Percentiles rank a stretch among this genome's conserved stretches.
Evolutionary conservation across 1,140 invertebrate species (phyloP).

Genomic region (Drosophila murphyi): DNA sequence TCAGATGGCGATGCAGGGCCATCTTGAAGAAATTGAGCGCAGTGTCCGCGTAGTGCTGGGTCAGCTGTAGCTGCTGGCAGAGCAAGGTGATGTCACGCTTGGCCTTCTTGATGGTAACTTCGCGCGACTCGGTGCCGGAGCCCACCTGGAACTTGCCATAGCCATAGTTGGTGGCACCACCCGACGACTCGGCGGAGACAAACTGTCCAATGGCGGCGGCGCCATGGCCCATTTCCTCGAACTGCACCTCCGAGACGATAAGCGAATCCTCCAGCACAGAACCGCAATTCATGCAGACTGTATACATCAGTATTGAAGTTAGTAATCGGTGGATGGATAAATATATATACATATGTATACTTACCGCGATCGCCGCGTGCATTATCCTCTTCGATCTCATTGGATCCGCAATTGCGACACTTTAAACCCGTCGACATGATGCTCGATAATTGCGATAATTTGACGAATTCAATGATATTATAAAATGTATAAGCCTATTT

Average conservation of each 20-base stretch:
- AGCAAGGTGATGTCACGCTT: conserved; percentile 91
- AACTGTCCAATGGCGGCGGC: conserved; percentile 96
- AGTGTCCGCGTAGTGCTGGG: conserved; percentile 96
- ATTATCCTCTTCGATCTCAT: conserved; percentile 97
- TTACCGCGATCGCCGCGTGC: conserved; percentile 91
- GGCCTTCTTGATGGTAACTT: conserved; percentile 95
- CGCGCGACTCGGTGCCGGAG: conserved; percentile 93
- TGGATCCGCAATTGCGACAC: conserved; percentile 96
- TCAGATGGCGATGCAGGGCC: conserved; percentile 94
- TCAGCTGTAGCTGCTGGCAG: conserved; percentile 92
- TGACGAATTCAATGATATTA: neutral
- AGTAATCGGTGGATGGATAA: neutral
- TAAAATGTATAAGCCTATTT: neutral
- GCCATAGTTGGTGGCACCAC: conserved; percentile 90
- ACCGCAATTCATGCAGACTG: conserved; percentile 97
- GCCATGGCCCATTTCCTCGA: conserved; percentile 96
- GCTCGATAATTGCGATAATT: conserved; percentile 4
- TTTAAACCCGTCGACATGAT: conserved; percentile 85
- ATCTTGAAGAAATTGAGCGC: conserved; percentile 99
- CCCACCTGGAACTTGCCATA: conserved; percentile 92
- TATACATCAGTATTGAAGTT: too few relatives aligned
- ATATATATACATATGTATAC: neutral
- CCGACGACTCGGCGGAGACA: conserved; percentile 94
- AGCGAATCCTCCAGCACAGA: conserved; percentile 97
- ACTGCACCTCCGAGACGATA: conserved; percentile 98